Percentiles rank a stretch among this genome's conserved stretches.
Evolutionary conservation across 1,140 invertebrate genomes (phyloP).

Genomic region (Parasteatoda tepidariorum): DNA sequence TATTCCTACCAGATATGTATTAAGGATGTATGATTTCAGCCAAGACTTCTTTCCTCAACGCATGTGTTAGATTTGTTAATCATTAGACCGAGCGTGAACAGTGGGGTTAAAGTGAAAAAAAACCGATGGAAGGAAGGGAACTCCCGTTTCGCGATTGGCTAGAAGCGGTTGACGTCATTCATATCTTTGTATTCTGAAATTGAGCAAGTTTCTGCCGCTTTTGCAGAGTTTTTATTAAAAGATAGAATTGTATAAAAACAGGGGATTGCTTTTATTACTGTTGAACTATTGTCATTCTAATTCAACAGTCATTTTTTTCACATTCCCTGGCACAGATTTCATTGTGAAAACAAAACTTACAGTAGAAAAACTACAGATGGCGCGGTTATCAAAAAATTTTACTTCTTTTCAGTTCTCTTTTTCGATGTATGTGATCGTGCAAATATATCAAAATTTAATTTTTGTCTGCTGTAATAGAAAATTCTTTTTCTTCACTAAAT

Average conservation of each 20-base stretch:
- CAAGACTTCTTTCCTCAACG: not conserved
- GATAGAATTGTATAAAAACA: too few relatives aligned
- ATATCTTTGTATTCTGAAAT: not conserved
- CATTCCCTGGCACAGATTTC: not conserved
- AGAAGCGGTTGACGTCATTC: constrained; percentile 38
- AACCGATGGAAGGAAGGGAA: constrained; percentile 39
- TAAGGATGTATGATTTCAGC: not conserved
- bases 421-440: too few relatives aligned
- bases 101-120: constrained; percentile 23
- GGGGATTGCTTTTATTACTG: too few relatives aligned
- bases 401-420: too few relatives aligned
- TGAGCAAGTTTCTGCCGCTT: not conserved
- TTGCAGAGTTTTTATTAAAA: not conserved
- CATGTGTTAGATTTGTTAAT: constrained; percentile 33
- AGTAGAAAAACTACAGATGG: not conserved
- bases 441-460: too few relatives aligned
- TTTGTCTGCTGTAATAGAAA: too few relatives aligned
- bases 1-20: not conserved
- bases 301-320: too few relatives aligned
- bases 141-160: constrained; percentile 18
- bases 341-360: not conserved
- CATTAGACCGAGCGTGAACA: not conserved
- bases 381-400: too few relatives aligned
- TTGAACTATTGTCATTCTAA: too few relatives aligned
- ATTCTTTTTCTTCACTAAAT: too few relatives aligned